A percentile compares a stretch with the other conserved stretches of the same genome.
Evolutionary conservation across 2,113 vertebrate genomes (phyloP).

Genomic region (Neofelis nebulosa): DNA sequence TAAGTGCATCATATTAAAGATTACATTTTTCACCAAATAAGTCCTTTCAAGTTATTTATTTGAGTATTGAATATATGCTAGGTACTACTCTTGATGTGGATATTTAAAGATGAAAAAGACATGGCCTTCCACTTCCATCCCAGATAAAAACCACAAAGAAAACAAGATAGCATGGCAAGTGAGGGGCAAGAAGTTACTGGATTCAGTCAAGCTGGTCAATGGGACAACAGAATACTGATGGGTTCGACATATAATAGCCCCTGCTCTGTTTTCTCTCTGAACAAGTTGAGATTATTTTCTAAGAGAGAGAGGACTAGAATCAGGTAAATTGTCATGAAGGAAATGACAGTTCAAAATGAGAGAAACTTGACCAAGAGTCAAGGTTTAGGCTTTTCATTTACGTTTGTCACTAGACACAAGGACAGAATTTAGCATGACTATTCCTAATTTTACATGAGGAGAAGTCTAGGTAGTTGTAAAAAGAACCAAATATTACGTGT

Average conservation of each 20-base stretch:
- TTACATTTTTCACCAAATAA: conserved; percentile 16
- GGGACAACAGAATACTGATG: background rate
- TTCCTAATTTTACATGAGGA: background rate
- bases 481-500: background rate
- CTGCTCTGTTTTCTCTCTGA: background rate
- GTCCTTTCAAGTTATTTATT: background rate
- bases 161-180: background rate
- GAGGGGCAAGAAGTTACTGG: background rate
- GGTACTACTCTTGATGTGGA: background rate
- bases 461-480: background rate
- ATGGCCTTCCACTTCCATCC: background rate
- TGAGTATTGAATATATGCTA: background rate
- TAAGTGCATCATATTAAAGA: background rate
- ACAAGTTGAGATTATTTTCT: background rate
- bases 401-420: background rate
- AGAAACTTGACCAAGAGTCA: background rate
- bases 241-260: background rate
- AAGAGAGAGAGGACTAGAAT: background rate
- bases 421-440: background rate
- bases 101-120: background rate
- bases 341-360: background rate
- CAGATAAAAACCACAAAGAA: background rate
- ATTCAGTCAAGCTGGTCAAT: background rate
- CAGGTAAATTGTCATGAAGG: background rate
- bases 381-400: background rate